A percentile compares a stretch with the other conserved stretches of the same genome.
These are phyloP conservation scores for Stenurella melanura DNA, from an alignment of 2,888 invertebrate genomes.

Conservation along the genomic window DNA sequence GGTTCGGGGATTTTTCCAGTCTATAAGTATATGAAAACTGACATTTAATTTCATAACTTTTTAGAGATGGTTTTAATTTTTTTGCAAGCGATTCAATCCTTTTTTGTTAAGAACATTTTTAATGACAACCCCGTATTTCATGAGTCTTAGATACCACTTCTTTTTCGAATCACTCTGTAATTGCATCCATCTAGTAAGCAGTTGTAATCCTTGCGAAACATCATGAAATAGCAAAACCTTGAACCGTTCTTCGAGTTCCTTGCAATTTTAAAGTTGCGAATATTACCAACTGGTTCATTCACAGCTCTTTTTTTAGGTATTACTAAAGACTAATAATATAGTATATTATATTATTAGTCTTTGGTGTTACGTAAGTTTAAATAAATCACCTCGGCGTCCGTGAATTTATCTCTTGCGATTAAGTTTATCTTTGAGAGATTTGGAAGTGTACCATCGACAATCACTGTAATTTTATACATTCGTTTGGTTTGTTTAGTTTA, in stretches of 20 bases:
- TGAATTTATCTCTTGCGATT: neutral
- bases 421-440: neutral
- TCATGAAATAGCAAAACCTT: slow-evolving; percentile 43
- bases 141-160: neutral
- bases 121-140: no score
- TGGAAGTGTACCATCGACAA: no score
- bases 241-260: slow-evolving; percentile 30
- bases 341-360: no score
- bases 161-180: slow-evolving; percentile 4
- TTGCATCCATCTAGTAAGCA: slow-evolving; percentile 12
- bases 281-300: neutral
- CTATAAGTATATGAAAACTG: no score
- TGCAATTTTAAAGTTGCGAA: slow-evolving; percentile 1
- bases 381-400: neutral
- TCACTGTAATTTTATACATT: no score
- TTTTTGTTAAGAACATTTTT: no score
- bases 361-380: neutral
- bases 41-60: no score
- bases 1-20: no score
- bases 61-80: no score
- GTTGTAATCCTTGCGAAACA: slow-evolving; percentile 36
- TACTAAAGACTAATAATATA: no score
- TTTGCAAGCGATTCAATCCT: no score
- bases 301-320: neutral
- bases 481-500: no score